Conservation (phyloP, 2,888 invertebrate species). For the Onchidella celtica region DNA sequence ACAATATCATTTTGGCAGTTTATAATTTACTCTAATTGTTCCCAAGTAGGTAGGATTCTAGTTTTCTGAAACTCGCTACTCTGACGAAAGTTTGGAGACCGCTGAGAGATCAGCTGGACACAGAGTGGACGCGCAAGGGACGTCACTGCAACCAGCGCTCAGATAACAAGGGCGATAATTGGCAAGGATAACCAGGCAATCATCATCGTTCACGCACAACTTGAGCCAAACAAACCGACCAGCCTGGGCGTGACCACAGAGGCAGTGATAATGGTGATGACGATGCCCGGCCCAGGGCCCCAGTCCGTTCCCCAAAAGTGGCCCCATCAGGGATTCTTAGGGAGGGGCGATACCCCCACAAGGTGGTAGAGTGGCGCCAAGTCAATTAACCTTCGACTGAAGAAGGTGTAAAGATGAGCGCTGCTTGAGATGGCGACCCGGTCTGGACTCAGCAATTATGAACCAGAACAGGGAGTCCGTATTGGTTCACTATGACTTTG, state of each 20-base stretch:
- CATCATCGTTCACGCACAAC: slow-evolving; percentile 38
- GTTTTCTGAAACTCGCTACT: background rate
- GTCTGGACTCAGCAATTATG: background rate
- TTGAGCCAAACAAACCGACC: slow-evolving; percentile 6
- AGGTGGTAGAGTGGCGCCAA: background rate
- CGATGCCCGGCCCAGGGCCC: background rate
- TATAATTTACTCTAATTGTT: too few relatives aligned
- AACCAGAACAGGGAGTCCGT: background rate
- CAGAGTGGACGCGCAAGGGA: background rate
- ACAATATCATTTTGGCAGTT: too few relatives aligned
- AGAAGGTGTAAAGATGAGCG: background rate
- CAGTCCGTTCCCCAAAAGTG: background rate
- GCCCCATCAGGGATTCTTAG: slow-evolving; percentile 28
- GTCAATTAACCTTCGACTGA: slow-evolving; percentile 24
- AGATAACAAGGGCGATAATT: slow-evolving; percentile 10
- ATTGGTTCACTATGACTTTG: background rate
- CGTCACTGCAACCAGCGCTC: background rate
- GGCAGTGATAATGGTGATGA: background rate
- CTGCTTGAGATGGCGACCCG: background rate
- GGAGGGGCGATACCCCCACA: background rate
- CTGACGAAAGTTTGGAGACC: background rate
- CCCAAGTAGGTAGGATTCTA: too few relatives aligned
- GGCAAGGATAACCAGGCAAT: slow-evolving; percentile 22
- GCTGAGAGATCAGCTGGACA: background rate
- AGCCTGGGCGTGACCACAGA: background rate